Base-by-base conservation (phyloP, 1,140 invertebrate species). In the Achroia grisella region DNA sequence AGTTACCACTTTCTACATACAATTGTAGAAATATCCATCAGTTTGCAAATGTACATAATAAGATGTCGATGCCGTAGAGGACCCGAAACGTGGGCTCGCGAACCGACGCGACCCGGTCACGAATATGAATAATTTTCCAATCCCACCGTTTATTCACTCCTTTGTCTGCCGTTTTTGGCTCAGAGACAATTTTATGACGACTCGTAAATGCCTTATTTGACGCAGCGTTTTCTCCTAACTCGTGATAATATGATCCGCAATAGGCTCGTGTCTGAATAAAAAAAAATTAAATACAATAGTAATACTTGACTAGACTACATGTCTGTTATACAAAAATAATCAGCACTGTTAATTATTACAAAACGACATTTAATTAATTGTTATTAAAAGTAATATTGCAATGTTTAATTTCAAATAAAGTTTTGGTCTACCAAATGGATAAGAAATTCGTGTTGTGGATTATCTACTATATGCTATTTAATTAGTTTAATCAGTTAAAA, bases 121-220 rank as follows among this genome's bases (percentile, higher is more conserved):
- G 50, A 66, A 62, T 75, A 70, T 75, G 71, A 73, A 75, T 75
- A 75, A 75, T 78, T 73, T 68, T 69, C 63, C 63, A 66, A 66
- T 73, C 58, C 55, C 67, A 31, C 52, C 62, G 51, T 64, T 71
- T 64, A 64, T 71, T 64, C 67, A 68, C 62, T 65, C 48, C 58
- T 66, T 71, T 73, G 58, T 66, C 58, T 62, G 55, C 54, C 49
- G 48, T 66, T 61, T 59, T 64, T 60, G 62, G 55, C 55, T 55
- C 58, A 33, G 53, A 62, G 47, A 66, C 67, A 59, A 61, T 64
- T 73, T 70, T 62, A 62, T 64, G 53, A 62, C 47, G 49, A 61
- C 52, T 62, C 59, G 46, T 61, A 65, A 62, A 63, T 44, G 56
- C 50, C 52, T 60, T 56, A 62, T 62, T 64, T 55, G 56, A 47